These are phyloP conservation scores for Leptopilina syphax DNA, from an alignment of 2,888 invertebrate species.

Conservation along the genomic window DNA sequence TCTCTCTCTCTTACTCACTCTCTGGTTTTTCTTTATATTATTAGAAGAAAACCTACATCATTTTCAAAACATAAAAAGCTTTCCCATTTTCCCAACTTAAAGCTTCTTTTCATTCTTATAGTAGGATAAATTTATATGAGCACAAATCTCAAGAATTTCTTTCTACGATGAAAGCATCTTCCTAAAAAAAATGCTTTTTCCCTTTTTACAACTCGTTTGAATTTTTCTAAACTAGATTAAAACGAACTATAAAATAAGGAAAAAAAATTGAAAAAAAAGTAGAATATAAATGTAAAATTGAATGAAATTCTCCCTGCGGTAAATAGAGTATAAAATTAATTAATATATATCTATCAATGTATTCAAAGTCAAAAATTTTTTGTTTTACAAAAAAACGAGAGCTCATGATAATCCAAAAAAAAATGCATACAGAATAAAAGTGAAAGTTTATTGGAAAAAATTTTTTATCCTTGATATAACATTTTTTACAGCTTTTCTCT, in stretches of 20 bases:
- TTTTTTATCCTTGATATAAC: constrained; percentile 2
- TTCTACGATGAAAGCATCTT: background rate
- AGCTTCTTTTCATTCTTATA: background rate
- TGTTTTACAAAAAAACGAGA: background rate
- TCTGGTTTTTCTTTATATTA: constrained; percentile 19
- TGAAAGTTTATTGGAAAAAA: background rate
- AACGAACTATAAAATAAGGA: too few species aligned
- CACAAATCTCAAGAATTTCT: background rate
- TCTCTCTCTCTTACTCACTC: background rate
- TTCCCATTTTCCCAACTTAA: constrained; percentile 6
- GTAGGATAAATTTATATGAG: background rate
- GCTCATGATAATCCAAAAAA: background rate
- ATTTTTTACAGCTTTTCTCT: background rate
- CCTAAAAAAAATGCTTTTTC: background rate
- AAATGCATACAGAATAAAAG: background rate
- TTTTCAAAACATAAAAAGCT: constrained; percentile 1
- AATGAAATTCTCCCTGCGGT: too few species aligned
- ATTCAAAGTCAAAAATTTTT: background rate
- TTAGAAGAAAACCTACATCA: background rate
- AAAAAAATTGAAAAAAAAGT: too few species aligned
- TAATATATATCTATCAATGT: too few species aligned
- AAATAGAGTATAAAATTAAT: too few species aligned
- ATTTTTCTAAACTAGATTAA: too few species aligned
- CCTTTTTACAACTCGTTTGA: too few species aligned
- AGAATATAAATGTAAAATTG: too few species aligned